Evolutionary conservation across 2,888 invertebrate species (phyloP).

Genomic region (Thalpophila matura): DNA sequence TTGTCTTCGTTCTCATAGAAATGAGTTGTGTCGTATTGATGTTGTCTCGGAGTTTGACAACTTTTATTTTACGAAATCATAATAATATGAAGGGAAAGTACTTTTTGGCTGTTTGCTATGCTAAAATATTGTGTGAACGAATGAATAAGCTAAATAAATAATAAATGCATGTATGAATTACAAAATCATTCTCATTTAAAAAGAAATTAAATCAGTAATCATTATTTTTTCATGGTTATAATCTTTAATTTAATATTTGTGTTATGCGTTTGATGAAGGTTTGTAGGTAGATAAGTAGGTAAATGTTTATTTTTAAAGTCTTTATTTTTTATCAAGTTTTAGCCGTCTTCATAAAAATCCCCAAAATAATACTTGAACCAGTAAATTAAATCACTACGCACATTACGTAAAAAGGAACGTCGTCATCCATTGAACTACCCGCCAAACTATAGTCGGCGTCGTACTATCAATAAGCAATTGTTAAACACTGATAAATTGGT

Average conservation of each 20-base stretch:
- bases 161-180: not conserved
- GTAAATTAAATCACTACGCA: slow-evolving; percentile 24
- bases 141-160: slow-evolving; percentile 17
- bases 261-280: too few species aligned
- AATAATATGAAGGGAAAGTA: slow-evolving; percentile 8
- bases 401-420: slow-evolving; percentile 3
- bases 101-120: slow-evolving; percentile 6
- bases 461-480: slow-evolving; percentile 65
- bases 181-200: too few species aligned
- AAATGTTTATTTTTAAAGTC: too few species aligned
- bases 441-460: slow-evolving; percentile 41
- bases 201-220: too few species aligned
- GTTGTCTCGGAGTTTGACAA: slow-evolving; percentile 33
- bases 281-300: too few species aligned
- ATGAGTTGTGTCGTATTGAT: slow-evolving; percentile 34
- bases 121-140: slow-evolving; percentile 1
- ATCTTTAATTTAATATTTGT: too few species aligned
- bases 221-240: too few species aligned
- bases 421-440: slow-evolving; percentile 39
- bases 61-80: not conserved
- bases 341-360: too few species aligned
- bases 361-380: slow-evolving; percentile 14
- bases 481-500: slow-evolving; percentile 73
- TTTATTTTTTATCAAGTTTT: too few species aligned
- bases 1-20: slow-evolving; percentile 52